These are phyloP conservation scores for Heliconius hermathena DNA, from an alignment of 1,140 invertebrate genomes.

Conservation along the genomic window DNA sequence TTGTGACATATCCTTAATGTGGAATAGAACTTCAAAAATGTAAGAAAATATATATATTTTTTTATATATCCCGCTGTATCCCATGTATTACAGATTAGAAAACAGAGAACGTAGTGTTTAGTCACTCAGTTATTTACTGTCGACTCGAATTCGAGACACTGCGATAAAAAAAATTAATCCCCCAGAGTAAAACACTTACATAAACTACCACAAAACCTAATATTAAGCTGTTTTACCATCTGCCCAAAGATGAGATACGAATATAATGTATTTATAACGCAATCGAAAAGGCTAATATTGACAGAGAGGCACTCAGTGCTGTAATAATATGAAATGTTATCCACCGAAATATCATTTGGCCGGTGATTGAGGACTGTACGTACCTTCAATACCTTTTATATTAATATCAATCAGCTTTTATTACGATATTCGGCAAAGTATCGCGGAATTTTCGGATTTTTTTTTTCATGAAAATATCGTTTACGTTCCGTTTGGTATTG, in stretches of 20 bases:
- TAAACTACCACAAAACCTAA: not conserved
- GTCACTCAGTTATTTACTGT: no score
- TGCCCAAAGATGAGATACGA: not conserved
- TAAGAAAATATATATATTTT: no score
- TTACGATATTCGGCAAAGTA: not conserved
- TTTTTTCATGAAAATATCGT: not conserved
- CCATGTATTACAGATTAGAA: no score
- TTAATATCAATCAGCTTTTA: slow-evolving; percentile 3
- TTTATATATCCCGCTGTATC: no score
- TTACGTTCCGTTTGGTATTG: not conserved
- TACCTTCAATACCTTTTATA: slow-evolving; percentile 11
- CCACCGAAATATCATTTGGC: slow-evolving; percentile 2
- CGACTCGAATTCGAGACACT: no score
- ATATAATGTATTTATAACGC: slow-evolving; percentile 20
- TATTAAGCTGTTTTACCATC: not conserved
- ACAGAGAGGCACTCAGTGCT: slow-evolving; percentile 18
- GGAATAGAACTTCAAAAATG: no score
- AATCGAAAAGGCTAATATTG: slow-evolving; percentile 19
- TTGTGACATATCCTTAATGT: no score
- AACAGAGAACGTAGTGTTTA: no score
- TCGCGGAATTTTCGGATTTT: not conserved
- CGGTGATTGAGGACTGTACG: not conserved
- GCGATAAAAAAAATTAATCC: no score
- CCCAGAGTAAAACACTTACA: not conserved
- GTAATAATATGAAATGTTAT: slow-evolving; percentile 21